Evolutionary conservation across 2,797 vertebrate genomes (phyloP).

Genomic region (Clarias platycephalus): DNA sequence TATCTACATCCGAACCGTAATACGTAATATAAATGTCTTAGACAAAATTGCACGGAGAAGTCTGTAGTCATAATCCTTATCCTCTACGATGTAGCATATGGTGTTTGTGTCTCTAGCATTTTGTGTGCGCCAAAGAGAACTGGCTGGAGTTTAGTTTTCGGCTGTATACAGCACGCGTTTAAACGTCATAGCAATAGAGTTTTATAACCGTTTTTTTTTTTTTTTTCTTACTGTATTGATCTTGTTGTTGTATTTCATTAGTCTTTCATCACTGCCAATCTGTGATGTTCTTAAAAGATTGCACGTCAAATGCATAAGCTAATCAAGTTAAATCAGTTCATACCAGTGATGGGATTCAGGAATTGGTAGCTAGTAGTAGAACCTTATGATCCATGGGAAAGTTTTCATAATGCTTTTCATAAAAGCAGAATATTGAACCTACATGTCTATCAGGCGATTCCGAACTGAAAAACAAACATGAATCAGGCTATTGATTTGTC

Average conservation of each 20-base stretch:
- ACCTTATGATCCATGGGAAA: background rate
- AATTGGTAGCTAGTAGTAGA: background rate
- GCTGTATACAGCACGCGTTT: background rate
- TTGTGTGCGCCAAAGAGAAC: background rate
- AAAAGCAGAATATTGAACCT: background rate
- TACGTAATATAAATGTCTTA: background rate
- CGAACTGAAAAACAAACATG: too few relatives aligned
- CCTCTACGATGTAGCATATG: background rate
- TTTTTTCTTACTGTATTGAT: background rate
- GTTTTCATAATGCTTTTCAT: background rate
- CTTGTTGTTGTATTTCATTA: background rate
- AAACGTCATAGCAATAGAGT: background rate
- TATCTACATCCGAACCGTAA: background rate
- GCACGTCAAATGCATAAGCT: background rate
- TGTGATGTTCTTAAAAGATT: background rate
- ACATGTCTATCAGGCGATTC: background rate
- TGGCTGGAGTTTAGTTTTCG: background rate
- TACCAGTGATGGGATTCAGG: background rate
- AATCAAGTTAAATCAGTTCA: background rate
- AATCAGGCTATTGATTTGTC: constrained; percentile 11
- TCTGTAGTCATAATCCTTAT: background rate
- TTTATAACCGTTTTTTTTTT: background rate
- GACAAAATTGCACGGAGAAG: background rate
- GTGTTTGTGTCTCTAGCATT: background rate
- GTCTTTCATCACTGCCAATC: background rate